Base-by-base conservation (phyloP, 2,888 invertebrate species). In the Podotricha telesiphe region DNA sequence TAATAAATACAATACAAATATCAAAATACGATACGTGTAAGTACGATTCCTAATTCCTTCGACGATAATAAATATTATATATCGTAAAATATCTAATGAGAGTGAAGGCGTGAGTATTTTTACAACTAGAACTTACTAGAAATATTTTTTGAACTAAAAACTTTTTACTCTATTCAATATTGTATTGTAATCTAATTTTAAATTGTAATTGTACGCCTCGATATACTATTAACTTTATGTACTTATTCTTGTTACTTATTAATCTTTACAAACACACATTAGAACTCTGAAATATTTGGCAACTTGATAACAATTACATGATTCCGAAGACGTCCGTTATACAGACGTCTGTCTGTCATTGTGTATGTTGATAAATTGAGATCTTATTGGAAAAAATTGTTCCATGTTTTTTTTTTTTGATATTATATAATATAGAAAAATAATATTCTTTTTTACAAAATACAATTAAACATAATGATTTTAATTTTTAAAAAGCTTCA, bases 21-120 rank as follows among this genome's bases (percentile, higher is more conserved):
- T 76, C 76, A 76, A 76, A 76, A 76, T 76, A 76, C n/a, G 75
- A 76, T 76, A 74, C 70, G 63, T 66, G 73, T 75, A 76, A 74
- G 75, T 75, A 73, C 73, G 68, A 73, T 74, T 73, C 71, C 65
- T 76, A 73, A 74, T 74, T 72, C 55, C 68, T 72, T 71, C 67
- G 64, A 71, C 67, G 67, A 73, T 73, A 69, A 74, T 69, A 73
- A 65, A 74, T 75, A 53, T 53, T 17, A 76, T 67, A 71, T 67
- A 74, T 71, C 48, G 55, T 68, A 64, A 64, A 65, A 61, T 65
- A 71, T 68, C 47, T 65, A 69, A 68, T 65, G 50, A 58, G 37
- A 64, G 56, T 71, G 62, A 74, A 73, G 68, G 71, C 68, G 68
- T 69, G 71, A 75, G 73, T 75, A 75, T 74, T 74, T 67, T 64